Evolutionary conservation across 1,140 invertebrate species (phyloP).

Genomic region (Parapsyche elsis): DNA sequence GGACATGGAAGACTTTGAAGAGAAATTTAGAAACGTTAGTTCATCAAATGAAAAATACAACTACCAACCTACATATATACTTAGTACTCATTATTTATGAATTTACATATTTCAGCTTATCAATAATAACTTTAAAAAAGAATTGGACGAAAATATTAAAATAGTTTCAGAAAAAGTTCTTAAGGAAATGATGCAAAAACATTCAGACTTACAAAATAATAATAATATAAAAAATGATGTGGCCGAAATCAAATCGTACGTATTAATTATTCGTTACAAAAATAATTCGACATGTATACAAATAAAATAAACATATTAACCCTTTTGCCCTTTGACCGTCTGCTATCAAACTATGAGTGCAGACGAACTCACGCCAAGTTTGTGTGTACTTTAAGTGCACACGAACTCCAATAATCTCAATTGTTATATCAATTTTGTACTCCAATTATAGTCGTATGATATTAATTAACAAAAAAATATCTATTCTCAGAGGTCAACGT

Average conservation of each 20-base stretch:
- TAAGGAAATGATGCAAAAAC: not conserved
- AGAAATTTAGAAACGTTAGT: not conserved
- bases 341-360: not conserved
- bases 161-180: slow-evolving; percentile 6
- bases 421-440: too few relatives aligned
- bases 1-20: not conserved
- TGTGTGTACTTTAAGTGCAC: too few relatives aligned
- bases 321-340: not conserved
- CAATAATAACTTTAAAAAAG: slow-evolving; percentile 3
- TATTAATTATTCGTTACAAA: too few relatives aligned
- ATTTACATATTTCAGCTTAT: slow-evolving; percentile 35
- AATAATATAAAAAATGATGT: too few relatives aligned
- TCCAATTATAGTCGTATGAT: not conserved
- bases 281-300: too few relatives aligned
- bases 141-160: slow-evolving; percentile 35
- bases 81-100: not conserved
- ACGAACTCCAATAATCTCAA: too few relatives aligned
- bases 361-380: not conserved
- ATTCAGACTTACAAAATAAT: not conserved
- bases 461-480: not conserved
- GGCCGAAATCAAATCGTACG: too few relatives aligned
- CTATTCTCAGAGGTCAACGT: not conserved
- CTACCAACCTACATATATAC: not conserved
- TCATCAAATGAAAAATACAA: too few relatives aligned
- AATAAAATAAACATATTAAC: slow-evolving; percentile 8